Base-by-base conservation (phyloP, 2,888 invertebrate genomes). In the Cybosia mesomella region DNA sequence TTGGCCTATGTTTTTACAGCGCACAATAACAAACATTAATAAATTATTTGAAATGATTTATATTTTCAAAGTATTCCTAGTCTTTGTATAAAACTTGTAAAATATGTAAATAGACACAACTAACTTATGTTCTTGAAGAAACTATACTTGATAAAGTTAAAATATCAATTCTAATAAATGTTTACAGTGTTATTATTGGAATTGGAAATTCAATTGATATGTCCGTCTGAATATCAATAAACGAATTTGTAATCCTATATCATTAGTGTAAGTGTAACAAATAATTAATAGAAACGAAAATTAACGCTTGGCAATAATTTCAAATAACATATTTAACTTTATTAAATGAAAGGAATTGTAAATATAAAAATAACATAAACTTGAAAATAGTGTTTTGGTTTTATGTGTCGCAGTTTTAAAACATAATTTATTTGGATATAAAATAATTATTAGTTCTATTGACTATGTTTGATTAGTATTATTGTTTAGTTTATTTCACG, bases 301-400 rank as follows among this genome's bases (percentile, higher is more conserved):
- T 87, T 85, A 92, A 92, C 87, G 94, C 93, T 93, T 94, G 93
- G 94, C 94, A 94, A 92, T 94, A 92, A 94, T 87, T 89, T 90
- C 85, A 85, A 84, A 77, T 87, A 87, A 87, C 77, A 67, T 74
- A 49, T 21, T 63, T 54, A 68, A 76, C 66, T 68, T 71, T 72
- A 71, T 69, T 70, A 65, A 71, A 72, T 58, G 24, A 28, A 71
- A 66, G 70, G 71, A 73, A 72, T 68, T 80, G 77, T 81, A 75
- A 73, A 79, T 80, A 78, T 65, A 59, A 68, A 63, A 67, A 64
- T 64, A 68, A 60, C 67, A 72, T 74, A 72, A 65, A 72, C 66
- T 72, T 63, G 58, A 68, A 68, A 64, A 58, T 69, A 75, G 62
- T 62, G 11, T 68, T 77, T 81, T 58, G 15, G n/a, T 49, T 69